Evolutionary conservation across 1,140 invertebrate species (phyloP), one percentile per base, ranked within the genome.

Genomic region (Zaprionus capensis): DNA sequence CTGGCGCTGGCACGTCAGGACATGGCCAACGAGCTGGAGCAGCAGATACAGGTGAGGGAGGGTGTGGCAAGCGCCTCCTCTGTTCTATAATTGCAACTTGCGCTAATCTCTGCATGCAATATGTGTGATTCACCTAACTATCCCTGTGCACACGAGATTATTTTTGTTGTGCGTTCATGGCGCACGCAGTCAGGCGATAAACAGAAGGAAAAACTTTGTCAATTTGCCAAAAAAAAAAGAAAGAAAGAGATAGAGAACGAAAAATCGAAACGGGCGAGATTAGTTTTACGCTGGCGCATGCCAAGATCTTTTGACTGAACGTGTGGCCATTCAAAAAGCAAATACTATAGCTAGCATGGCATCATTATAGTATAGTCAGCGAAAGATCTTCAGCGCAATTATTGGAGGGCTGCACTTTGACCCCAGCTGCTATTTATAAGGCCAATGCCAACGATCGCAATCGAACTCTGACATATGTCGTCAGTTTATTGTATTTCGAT

Each of bases 41-140:
- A 93, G 62, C 94, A 95, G 76, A 94, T 95, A 78, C 94, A 95
- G 94, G 95, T 95, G 93, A 93, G 85, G 20, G 41, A 31, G 44
- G 26, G 41, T 17, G 41, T 46, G 41, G 59, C 44, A 24, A 64
- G 75, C 56, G 67, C 24, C 4, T 22, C 55, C 28, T 28, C 49
- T 65, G 53, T 34, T 12, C 28, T 20, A 49, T 46, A 55, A 4
- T 58, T 63, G 28, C 26, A 9, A 24, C 34, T 51, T 38, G 62
- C 55, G 31, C 24, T n/a, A 44, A 28, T 71, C 61, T 20, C 22
- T 61, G 53, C 41, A 58, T 71, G 41, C 38, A 46, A 15, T 28
- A 36, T 26, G 65, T 66, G 64, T 73, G 75, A 77, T 77, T 77
- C 70, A 77, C 64, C 68, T 44, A 63, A 68, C 15, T 38, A 58